Conservation (phyloP, 2,888 invertebrate species). For the Drosophila borealis region DNA sequence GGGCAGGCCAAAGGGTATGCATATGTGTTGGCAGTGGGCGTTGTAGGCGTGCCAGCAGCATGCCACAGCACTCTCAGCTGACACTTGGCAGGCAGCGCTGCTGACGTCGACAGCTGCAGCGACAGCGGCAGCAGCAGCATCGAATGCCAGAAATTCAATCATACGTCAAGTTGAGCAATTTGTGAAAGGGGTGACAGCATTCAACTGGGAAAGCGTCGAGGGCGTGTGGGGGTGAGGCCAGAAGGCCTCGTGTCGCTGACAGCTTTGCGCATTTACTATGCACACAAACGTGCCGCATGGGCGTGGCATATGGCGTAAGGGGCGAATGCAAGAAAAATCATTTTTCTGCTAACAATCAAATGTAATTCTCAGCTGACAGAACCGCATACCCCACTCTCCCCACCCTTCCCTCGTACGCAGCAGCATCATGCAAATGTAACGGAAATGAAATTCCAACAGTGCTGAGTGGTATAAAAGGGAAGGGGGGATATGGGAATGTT, state of each 20-base stretch:
- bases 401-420: not conserved
- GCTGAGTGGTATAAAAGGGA: not conserved
- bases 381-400: not conserved
- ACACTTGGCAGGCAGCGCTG: slow-evolving; percentile 15
- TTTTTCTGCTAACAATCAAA: slow-evolving; percentile 71
- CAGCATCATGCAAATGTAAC: slow-evolving; percentile 50
- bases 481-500: not conserved
- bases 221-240: not conserved
- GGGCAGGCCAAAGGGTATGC: not conserved
- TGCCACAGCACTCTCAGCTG: slow-evolving; percentile 16
- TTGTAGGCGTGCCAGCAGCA: slow-evolving; percentile 17
- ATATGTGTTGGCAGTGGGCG: slow-evolving; percentile 6
- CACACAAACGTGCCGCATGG: slow-evolving; percentile 20
- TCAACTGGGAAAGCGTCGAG: not conserved
- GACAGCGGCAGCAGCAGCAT: slow-evolving; percentile 23
- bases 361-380: slow-evolving; percentile 68
- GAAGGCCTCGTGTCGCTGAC: slow-evolving; percentile 54
- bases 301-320: not conserved
- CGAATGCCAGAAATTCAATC: slow-evolving; percentile 75
- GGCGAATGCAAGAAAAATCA: slow-evolving; percentile 53
- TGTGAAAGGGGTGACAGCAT: slow-evolving; percentile 39
- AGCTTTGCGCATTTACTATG: slow-evolving; percentile 54
- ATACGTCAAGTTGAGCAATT: slow-evolving; percentile 64
- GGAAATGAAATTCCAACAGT: slow-evolving; percentile 49
- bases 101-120: not conserved